Conservation (phyloP, 2,113 vertebrate species). For the Peromyscus leucopus region DNA sequence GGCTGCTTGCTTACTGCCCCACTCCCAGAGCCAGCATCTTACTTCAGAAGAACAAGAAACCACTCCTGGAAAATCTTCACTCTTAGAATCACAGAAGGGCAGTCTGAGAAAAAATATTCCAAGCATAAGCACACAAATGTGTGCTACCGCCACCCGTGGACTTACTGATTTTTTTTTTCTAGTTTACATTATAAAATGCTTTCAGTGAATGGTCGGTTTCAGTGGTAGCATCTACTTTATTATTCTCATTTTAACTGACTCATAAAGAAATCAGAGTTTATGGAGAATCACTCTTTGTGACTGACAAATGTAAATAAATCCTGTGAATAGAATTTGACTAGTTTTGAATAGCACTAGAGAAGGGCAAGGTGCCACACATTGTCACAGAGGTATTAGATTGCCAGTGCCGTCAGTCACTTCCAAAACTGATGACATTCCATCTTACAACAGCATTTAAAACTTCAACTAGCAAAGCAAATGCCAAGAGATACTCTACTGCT, state of each 20-base stretch:
- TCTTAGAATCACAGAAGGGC: not conserved
- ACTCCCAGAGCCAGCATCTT: not conserved
- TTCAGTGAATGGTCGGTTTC: not conserved
- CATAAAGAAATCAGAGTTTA: not conserved
- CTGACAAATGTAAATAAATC: not conserved
- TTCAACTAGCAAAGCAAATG: not conserved
- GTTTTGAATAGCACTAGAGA: not conserved
- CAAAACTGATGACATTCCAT: not conserved
- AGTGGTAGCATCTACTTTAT: not conserved
- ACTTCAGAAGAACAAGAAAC: not conserved
- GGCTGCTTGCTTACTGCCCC: not conserved
- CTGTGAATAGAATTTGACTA: slow-evolving; percentile 6
- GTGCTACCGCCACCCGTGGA: not conserved
- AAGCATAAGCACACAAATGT: not conserved
- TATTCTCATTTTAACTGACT: slow-evolving; percentile 3
- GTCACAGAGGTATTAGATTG: not conserved
- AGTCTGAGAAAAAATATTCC: not conserved
- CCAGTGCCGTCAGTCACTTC: not conserved
- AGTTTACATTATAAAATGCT: slow-evolving; percentile 30
- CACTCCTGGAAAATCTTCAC: not conserved
- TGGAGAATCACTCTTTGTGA: not conserved
- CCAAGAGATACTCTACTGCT: not conserved
- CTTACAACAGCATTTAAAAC: slow-evolving; percentile 38
- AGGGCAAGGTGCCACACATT: not conserved
- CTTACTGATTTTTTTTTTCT: slow-evolving; percentile 1